Base-by-base conservation (phyloP, 2,888 invertebrate genomes). In the Cerastis leucographa region DNA sequence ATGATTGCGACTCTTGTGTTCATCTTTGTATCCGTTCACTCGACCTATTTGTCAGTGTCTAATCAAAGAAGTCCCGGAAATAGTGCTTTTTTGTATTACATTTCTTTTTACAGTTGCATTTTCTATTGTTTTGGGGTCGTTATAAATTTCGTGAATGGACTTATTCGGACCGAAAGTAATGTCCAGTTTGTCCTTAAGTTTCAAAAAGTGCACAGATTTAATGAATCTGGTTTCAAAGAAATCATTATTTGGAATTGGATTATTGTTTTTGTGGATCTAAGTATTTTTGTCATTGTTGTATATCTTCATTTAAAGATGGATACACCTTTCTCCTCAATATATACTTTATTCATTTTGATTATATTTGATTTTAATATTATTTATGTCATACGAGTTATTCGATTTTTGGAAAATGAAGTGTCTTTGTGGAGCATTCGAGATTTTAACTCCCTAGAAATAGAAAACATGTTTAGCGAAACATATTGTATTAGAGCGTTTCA, bases 171-270 rank as follows among this genome's bases (percentile, higher is more conserved):
- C n/a, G 35, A 44, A 19, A 71, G 17, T 17, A 35, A 44, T 8
- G 22, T 71, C n/a, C 29, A 71, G 4, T 71, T 71, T 12, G n/a
- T 71, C 17, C 42, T 25, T 11, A 71, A 17, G 17, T 44, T 78
- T 54, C 76, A 84, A 74, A 76, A 72, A 14, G 25, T 78, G 12
- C 74, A 78, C 42, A 76, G 61, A 64, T 49, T 78, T 17, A 59
- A 49, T 11, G 44, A 69, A 9, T 14, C 25, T 17, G n/a, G 35
- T 22, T 56, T 42, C 5, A 62, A 29, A 0, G 4, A 51, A 0
- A 74, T 72, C 0, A 68, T 61, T 1, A 11, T 73, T 56, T 61
- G 49, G 40, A 84, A 74, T 64, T 84, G 84, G 84, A 25, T 84
- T 44, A 7, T n/a, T n/a, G n/a, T 66, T 12, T 11, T 62, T 7